Percentiles rank a stretch among this genome's conserved stretches.
phyloP scores from a whole-genome alignment of 2,888 invertebrate genomes.

The Rugalucina vietnamica region DNA sequence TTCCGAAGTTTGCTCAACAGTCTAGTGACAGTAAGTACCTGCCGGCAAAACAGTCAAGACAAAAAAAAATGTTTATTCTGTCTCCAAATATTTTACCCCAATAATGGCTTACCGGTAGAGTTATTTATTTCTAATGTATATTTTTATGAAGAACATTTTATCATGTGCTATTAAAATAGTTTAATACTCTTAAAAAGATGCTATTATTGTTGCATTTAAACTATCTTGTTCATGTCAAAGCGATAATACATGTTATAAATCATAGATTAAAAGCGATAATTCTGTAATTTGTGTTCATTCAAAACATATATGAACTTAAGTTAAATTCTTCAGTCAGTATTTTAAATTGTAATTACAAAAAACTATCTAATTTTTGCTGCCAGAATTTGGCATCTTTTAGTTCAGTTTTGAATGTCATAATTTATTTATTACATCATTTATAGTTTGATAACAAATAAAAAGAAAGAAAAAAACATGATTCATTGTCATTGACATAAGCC shows the following conservation, averaged over 20 bases:
- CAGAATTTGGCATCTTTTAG: background rate
- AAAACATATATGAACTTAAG: background rate
- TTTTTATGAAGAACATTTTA: conserved; percentile 6
- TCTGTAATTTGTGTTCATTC: background rate
- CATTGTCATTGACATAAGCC: too few relatives aligned
- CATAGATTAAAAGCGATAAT: background rate
- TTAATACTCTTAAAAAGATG: background rate
- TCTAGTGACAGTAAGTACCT: background rate
- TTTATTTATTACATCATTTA: background rate
- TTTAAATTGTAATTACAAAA: background rate
- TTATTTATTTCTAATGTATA: conserved; percentile 10
- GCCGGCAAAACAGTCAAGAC: too few relatives aligned
- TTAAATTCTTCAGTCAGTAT: background rate
- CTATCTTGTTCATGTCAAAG: background rate
- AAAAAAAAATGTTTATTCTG: background rate
- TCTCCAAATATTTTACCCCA: background rate
- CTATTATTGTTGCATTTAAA: background rate
- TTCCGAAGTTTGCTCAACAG: background rate
- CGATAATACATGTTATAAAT: conserved; percentile 4
- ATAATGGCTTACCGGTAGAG: background rate
- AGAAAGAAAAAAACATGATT: too few relatives aligned
- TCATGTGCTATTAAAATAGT: conserved; percentile 6
- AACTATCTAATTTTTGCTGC: background rate
- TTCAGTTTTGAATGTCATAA: background rate
- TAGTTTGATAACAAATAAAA: background rate